A percentile compares a stretch with the other conserved stretches of the same genome.
These are phyloP conservation scores for Microchrysa polita DNA, from an alignment of 2,888 invertebrate species.

Conservation along the genomic window DNA sequence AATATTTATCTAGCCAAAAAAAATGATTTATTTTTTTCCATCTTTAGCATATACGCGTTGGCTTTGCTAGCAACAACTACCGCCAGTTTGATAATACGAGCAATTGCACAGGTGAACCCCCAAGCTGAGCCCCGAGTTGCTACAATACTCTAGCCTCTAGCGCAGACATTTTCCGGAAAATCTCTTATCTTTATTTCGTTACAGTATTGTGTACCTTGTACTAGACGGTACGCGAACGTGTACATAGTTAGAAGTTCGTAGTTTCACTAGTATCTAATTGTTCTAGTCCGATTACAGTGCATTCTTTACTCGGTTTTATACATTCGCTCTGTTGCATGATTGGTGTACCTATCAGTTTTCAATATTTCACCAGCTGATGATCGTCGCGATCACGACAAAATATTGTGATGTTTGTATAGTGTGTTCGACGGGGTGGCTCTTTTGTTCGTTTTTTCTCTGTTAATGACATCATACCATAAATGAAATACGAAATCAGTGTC, in stretches of 20 bases:
- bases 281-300: background rate
- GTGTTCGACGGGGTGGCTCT: background rate
- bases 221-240: background rate
- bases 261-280: no score
- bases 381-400: slow-evolving; percentile 8
- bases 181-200: background rate
- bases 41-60: background rate
- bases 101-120: background rate
- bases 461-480: slow-evolving; percentile 32
- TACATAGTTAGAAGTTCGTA: background rate
- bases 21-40: slow-evolving; percentile 14
- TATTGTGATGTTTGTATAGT: slow-evolving; percentile 9
- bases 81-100: no score
- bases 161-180: background rate
- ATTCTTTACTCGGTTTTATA: background rate
- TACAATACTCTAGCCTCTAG: no score
- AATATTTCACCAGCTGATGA: slow-evolving; percentile 13
- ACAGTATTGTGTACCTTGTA: no score
- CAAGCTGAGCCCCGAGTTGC: background rate
- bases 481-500: slow-evolving; percentile 20
- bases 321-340: no score
- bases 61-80: background rate
- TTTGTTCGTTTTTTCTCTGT: background rate
- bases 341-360: slow-evolving; percentile 28
- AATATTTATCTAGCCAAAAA: background rate